These are phyloP conservation scores for Metopia argyrocephala DNA, from an alignment of 2,888 invertebrate species.

Conservation along the genomic window DNA sequence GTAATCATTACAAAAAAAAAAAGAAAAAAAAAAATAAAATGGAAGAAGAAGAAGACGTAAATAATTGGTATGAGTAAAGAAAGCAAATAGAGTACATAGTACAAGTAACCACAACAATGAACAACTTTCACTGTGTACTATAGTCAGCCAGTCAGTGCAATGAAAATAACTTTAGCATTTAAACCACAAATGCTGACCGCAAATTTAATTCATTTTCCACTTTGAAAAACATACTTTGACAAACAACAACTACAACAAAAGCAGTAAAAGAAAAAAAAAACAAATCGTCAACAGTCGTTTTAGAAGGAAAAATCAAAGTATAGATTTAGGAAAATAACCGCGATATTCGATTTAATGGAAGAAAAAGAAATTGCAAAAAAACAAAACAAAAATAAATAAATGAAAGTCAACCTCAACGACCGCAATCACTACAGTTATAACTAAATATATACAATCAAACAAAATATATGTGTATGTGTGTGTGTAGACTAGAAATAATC, in stretches of 20 bases:
- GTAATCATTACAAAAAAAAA: slow-evolving; percentile 1
- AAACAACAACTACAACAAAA: not conserved
- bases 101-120: slow-evolving; percentile 37
- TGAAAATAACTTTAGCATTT: slow-evolving; percentile 51
- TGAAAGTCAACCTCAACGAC: not conserved
- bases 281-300: not conserved
- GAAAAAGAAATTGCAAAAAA: slow-evolving; percentile 1
- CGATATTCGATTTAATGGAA: slow-evolving; percentile 43
- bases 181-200: slow-evolving; percentile 66
- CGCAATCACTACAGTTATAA: slow-evolving; percentile 9
- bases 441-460: slow-evolving; percentile 8
- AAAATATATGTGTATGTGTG: not conserved
- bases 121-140: slow-evolving; percentile 47
- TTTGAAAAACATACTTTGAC: slow-evolving; percentile 40
- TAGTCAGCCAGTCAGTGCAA: no score
- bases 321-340: slow-evolving; percentile 29
- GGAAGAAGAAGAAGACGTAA: not conserved
- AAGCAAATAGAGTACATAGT: slow-evolving; percentile 1
- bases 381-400: not conserved
- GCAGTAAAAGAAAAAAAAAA: not conserved
- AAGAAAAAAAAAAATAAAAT: not conserved
- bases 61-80: not conserved
- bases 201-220: slow-evolving; percentile 69
- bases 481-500: not conserved
- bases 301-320: slow-evolving; percentile 44